Evolutionary conservation across 2,888 invertebrate genomes (phyloP), one percentile per base, ranked within the genome.

Genomic region (Clistopyga incitator): DNA sequence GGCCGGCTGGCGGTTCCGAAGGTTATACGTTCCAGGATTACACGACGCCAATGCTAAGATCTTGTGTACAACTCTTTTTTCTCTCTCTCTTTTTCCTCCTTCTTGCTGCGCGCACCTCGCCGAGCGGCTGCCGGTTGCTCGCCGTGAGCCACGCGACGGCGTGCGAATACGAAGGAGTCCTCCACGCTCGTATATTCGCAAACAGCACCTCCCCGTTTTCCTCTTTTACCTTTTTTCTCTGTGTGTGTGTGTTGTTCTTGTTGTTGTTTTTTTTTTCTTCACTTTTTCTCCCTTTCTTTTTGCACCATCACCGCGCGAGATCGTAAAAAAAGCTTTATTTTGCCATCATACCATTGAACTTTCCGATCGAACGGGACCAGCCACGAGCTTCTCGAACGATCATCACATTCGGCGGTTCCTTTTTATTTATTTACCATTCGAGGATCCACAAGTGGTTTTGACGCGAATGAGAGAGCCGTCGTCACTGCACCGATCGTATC

Each of bases 41-140:
- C 89, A 88, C 78, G 89, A 86, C 86, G 86, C 84, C 87, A 89
- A 88, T 89, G 87, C 78, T 85, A 83, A 87, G 78, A 87, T 86
- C 74, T 84, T 67, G 47, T 70, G 64, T 38, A 20, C 65, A 70
- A 34, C 50, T 65, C 70, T 71, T 67, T 50, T 42, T 29, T 18
- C 64, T 45, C 47, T 42, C 64, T n/a, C 45, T 23, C 10, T 42
- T 34, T 52, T 38, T 34, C 61, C 65, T 71, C 71, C 56, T 52
- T 82, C 59, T 56, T 54, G 75, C 45, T 42, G 78, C 74, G n/a
- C 77, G 61, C 72, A 74, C n/a, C n/a, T 64, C 75, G 13, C 25
- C 52, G 34, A 68, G 68, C 50, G 78, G 72, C 78, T 64, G 61
- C 65, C 56, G 70, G 54, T 71, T 65, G 50, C 82, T 71, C 65